These are phyloP conservation scores for Lateolabrax maculatus DNA, from an alignment of 2,797 vertebrate species.

Conservation along the genomic window DNA sequence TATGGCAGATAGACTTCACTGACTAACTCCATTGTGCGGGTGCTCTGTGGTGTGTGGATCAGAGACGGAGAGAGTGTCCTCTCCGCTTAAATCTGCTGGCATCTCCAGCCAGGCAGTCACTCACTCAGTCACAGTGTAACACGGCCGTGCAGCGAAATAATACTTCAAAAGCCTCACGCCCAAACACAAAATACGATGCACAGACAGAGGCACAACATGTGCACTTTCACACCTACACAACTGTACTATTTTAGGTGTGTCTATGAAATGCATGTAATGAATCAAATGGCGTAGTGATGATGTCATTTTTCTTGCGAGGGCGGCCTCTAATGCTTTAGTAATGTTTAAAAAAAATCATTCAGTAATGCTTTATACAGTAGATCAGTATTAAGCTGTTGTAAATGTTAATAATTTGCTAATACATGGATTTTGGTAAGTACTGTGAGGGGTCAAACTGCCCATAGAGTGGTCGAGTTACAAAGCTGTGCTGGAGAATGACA, in stretches of 20 bases:
- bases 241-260: background rate
- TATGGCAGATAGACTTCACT: conserved; percentile 76
- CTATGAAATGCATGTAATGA: background rate
- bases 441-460: background rate
- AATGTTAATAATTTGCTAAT: background rate
- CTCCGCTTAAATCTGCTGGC: conserved; percentile 67
- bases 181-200: conserved; percentile 5
- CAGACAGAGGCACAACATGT: background rate
- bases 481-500: background rate
- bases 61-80: conserved; percentile 65
- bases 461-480: background rate
- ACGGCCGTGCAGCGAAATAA: conserved; percentile 28
- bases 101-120: conserved; percentile 53
- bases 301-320: background rate
- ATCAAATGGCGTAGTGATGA: background rate
- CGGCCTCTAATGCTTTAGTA: background rate
- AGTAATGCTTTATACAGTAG: background rate
- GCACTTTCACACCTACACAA: background rate
- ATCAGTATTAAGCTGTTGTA: background rate
- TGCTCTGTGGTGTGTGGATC: conserved; percentile 70
- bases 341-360: background rate
- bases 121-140: conserved; percentile 45
- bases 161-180: conserved; percentile 27
- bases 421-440: background rate
- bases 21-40: conserved; percentile 76